Percentiles rank a stretch among this genome's conserved stretches.
phyloP scores from a whole-genome alignment of 2,797 vertebrate genomes.

The Enoplosus armatus region DNA sequence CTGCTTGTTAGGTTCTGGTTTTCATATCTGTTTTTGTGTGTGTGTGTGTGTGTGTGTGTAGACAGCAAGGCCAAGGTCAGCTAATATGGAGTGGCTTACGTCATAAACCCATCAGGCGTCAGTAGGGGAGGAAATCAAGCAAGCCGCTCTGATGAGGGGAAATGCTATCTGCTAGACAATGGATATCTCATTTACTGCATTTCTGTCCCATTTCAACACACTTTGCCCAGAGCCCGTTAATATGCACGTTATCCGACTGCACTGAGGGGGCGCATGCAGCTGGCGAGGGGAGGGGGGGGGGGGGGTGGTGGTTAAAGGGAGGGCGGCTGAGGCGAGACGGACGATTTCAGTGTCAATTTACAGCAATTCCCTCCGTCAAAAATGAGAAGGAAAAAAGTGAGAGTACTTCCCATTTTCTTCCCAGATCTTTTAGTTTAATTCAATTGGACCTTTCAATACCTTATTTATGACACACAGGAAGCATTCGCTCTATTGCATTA shows the following conservation, averaged over 20 bases:
- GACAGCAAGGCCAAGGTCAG: constrained; percentile 74
- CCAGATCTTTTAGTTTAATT: constrained; percentile 88
- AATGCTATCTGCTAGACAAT: constrained; percentile 82
- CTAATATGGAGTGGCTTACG: constrained; percentile 73
- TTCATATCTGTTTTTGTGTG: constrained; percentile 5
- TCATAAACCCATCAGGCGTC: constrained; percentile 80
- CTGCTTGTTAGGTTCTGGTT: too few relatives aligned
- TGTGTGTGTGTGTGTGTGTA: constrained; percentile 12
- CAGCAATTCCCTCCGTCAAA: constrained; percentile 80
- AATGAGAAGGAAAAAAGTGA: constrained; percentile 77
- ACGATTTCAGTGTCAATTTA: constrained; percentile 87
- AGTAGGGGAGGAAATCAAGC: constrained; percentile 76
- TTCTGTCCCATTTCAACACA: constrained; percentile 82
- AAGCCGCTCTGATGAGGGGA: constrained; percentile 79
- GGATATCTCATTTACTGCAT: constrained; percentile 84
- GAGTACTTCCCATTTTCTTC: constrained; percentile 85
- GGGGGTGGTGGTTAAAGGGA: constrained; percentile 16
- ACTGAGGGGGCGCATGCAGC: constrained; percentile 47
- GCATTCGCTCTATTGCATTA: constrained; percentile 85
- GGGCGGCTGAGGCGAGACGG: constrained; percentile 74
- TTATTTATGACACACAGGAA: constrained; percentile 87
- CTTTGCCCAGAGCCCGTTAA: constrained; percentile 82
- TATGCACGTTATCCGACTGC: constrained; percentile 80
- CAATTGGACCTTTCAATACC: constrained; percentile 88
- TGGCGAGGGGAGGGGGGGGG: not conserved